These are phyloP conservation scores for Ifrita kowaldi DNA, from an alignment of 2,113 vertebrate genomes.

Conservation along the genomic window DNA sequence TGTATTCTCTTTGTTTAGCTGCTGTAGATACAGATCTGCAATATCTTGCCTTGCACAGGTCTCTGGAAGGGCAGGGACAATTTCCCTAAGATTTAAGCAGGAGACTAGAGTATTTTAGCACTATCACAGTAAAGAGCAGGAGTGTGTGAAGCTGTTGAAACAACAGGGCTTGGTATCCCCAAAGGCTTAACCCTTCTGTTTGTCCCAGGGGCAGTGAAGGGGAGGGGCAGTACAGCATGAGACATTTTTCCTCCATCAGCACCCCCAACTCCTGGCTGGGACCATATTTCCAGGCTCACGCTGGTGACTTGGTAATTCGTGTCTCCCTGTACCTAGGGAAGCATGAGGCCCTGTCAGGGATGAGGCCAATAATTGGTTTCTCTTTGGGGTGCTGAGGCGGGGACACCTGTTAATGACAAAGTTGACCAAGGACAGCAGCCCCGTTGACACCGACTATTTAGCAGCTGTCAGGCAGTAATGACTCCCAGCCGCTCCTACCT, in stretches of 20 bases:
- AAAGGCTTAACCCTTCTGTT: neutral
- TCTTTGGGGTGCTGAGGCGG: neutral
- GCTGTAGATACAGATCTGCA: neutral
- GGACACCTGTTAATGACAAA: slow-evolving; percentile 5
- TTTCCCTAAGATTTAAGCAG: neutral
- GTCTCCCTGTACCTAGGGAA: neutral
- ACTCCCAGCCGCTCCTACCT: neutral
- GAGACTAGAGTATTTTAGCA: neutral
- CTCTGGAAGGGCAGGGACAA: neutral
- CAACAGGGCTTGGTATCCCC: neutral
- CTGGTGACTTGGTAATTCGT: neutral
- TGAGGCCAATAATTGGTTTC: neutral
- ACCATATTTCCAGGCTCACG: neutral
- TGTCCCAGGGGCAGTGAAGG: neutral
- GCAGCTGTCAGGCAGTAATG: slow-evolving; percentile 20
- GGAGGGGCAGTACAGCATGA: neutral
- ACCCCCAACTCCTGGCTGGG: neutral
- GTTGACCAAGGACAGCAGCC: neutral
- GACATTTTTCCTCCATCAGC: neutral
- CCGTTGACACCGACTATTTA: neutral
- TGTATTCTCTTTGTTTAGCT: neutral
- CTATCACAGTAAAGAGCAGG: neutral
- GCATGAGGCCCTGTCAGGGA: neutral
- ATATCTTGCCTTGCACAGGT: neutral
- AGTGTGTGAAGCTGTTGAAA: neutral